phyloP scores from a whole-genome alignment of 2,888 invertebrate species.

The Oxyteleia sp. region DNA sequence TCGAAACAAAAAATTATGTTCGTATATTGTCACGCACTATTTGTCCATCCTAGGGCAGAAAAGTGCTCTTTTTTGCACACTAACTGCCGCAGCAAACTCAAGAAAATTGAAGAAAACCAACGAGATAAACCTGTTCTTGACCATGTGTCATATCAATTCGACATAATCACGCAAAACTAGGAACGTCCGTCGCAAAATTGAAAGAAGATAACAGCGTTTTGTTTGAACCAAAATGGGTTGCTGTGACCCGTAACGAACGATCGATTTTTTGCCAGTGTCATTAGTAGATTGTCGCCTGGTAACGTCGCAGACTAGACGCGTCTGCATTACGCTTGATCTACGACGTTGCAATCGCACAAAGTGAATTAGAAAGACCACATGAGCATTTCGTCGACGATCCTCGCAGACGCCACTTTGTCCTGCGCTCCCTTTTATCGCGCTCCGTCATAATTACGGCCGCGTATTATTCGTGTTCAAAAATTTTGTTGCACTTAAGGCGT shows the following conservation, averaged over 20 bases:
- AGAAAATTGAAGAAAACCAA: no score
- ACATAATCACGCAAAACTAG: not conserved
- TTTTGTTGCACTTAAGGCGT: conserved; percentile 26
- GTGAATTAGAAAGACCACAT: conserved; percentile 65
- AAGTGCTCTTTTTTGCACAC: no score
- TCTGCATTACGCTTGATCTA: conserved; percentile 57
- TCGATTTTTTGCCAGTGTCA: conserved; percentile 57
- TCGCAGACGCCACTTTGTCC: conserved; percentile 45
- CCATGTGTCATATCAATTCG: not conserved
- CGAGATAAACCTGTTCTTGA: no score
- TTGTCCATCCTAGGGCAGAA: no score
- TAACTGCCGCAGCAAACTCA: no score
- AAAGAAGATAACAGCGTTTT: conserved; percentile 24
- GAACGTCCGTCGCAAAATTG: conserved; percentile 8
- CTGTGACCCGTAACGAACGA: conserved; percentile 50
- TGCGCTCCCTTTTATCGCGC: conserved; percentile 37
- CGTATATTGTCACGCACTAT: no score
- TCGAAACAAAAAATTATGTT: no score
- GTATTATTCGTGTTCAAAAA: conserved; percentile 29
- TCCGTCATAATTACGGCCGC: conserved; percentile 33
- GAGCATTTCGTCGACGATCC: conserved; percentile 41
- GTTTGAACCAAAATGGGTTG: conserved; percentile 26
- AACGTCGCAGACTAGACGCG: conserved; percentile 38
- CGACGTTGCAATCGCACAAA: conserved; percentile 52
- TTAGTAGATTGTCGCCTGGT: conserved; percentile 63